These are phyloP conservation scores for Troglohyphantes excavatus DNA, from an alignment of 2,888 invertebrate species.

Conservation along the genomic window DNA sequence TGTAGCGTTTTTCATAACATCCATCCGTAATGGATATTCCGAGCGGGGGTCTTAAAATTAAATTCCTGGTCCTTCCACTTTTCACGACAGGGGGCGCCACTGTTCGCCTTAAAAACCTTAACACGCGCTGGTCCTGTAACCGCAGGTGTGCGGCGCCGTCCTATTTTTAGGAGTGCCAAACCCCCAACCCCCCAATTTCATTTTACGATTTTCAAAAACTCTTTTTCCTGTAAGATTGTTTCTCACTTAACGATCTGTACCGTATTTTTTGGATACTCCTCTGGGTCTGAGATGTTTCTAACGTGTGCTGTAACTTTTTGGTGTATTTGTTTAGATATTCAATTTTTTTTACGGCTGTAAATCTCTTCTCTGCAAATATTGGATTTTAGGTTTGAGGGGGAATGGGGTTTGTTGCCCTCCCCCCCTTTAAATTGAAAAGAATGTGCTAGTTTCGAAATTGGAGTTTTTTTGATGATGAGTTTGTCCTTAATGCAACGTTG, in stretches of 20 bases:
- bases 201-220: neutral
- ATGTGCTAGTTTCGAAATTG: neutral
- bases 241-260: neutral
- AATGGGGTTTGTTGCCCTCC: no score
- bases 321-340: neutral
- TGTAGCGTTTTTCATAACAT: slow-evolving; percentile 13
- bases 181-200: neutral
- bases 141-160: slow-evolving; percentile 1
- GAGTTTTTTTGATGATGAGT: neutral
- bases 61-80: slow-evolving; percentile 34
- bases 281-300: neutral
- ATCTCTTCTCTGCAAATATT: neutral
- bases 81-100: slow-evolving; percentile 5
- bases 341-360: neutral
- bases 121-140: neutral
- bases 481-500: neutral
- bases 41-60: slow-evolving; percentile 38
- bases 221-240: slow-evolving; percentile 8
- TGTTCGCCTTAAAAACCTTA: neutral
- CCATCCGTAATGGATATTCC: neutral
- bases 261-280: neutral
- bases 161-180: neutral
- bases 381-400: neutral
- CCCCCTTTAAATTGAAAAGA: neutral
- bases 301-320: neutral